phyloP scores from a whole-genome alignment of 2,113 vertebrate species.

The Nothocercus julius region DNA sequence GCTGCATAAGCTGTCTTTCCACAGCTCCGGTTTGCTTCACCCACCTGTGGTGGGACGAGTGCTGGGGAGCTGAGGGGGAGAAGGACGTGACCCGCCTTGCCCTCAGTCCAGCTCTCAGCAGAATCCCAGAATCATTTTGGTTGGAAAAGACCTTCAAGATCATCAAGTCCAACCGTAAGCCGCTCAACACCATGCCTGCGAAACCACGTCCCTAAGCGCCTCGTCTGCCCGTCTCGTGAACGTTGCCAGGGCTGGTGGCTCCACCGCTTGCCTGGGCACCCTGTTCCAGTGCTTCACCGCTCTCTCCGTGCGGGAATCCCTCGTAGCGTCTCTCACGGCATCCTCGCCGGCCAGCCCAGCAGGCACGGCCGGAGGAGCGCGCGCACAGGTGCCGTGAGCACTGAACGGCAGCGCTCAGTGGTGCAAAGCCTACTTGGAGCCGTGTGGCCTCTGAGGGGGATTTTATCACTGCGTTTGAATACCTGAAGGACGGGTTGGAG shows the following conservation, averaged over 20 bases:
- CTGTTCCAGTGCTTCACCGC: too few species aligned
- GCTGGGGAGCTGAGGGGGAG: background rate
- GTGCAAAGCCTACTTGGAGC: background rate
- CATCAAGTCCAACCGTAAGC: too few species aligned
- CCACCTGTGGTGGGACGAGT: background rate
- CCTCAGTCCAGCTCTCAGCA: background rate
- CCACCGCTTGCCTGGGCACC: too few species aligned
- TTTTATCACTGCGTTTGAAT: background rate
- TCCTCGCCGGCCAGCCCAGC: background rate
- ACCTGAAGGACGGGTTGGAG: background rate
- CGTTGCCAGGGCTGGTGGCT: too few species aligned
- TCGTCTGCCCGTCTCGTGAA: too few species aligned
- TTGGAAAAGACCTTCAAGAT: too few species aligned
- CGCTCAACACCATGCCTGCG: too few species aligned
- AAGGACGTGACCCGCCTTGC: background rate
- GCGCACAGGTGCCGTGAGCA: background rate
- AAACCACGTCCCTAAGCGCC: too few species aligned
- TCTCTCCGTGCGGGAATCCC: too few species aligned
- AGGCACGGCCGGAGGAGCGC: background rate
- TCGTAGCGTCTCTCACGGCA: background rate
- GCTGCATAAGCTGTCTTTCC: background rate
- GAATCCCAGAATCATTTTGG: too few species aligned
- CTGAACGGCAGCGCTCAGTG: too few species aligned
- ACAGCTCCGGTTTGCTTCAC: background rate
- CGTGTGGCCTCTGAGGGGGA: background rate